Evolutionary conservation across 2,113 vertebrate species (phyloP), one percentile per base, ranked within the genome.

Genomic region (Oenanthe oenanthe): DNA sequence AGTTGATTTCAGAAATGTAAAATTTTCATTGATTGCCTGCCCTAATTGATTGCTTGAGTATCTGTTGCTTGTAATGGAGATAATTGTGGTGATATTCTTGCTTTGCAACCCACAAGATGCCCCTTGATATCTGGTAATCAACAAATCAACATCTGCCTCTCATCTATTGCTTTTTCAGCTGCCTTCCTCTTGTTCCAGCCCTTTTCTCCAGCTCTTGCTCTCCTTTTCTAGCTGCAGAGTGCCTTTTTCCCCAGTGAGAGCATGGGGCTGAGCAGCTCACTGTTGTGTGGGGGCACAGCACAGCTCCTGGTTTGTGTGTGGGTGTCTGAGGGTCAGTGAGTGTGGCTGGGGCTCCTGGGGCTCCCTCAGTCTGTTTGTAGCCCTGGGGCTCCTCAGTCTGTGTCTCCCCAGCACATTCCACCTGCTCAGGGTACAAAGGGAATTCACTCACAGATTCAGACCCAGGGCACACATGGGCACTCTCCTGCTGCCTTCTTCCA

Each of bases 81-180:
- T 78, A 78, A 68, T 50, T 73, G 36, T 82, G 76, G 51, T 65
- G 54, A 88, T 75, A 73, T 61, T 89, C 77, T 91, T 88, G 81
- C 74, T 91, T 93, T 88, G 87, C 75, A 87, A 89, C 66, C 62
- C 84, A 79, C 34, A 91, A 91, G 77, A 76, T 79, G 71, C 62
- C 58, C 65, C 62, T 80, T 88, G 56, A 79, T 94, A 83, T 36
- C 60, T 70, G 70, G 47, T 62, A 70, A 70, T 66, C 78, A 70
- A 63, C 87, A 88, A 71, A 73, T 62, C 66, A 73, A 61, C 89
- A 92, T 79, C 71, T 92, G 78, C 50, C 48, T 89, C 81, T 89
- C 60, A 50, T 93, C 66, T 89, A 6, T 9, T 70, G 42, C 54
- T 76, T 82, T 92, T 94, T 81, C 74, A 85, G 94, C 81, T 79